These are phyloP conservation scores for Lagorchestes hirsutus DNA, from an alignment of 2,797 vertebrate genomes.

Conservation along the genomic window DNA sequence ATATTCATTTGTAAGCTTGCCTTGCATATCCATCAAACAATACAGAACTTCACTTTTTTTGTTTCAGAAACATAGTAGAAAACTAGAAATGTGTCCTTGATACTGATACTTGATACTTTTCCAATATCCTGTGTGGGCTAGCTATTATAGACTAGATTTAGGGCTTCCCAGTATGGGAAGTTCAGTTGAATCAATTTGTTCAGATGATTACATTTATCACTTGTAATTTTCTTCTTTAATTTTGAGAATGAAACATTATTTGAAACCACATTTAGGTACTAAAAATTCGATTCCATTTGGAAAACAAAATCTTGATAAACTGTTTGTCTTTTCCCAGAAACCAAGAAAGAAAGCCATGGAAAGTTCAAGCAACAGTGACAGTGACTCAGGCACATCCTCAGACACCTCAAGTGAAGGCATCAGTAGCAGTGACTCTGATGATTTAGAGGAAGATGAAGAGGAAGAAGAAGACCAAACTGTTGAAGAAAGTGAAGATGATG, in stretches of 20 bases:
- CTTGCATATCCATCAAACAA: slow-evolving; percentile 16
- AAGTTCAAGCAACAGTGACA: slow-evolving; percentile 93
- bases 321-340: slow-evolving; percentile 85
- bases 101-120: slow-evolving; percentile 1
- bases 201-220: slow-evolving; percentile 29
- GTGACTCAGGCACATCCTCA: slow-evolving; percentile 93
- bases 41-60: background rate
- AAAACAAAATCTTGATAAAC: slow-evolving; percentile 63
- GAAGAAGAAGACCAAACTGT: slow-evolving; percentile 92
- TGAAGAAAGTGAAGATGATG: slow-evolving; percentile 92
- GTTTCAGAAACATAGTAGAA: background rate
- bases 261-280: slow-evolving; percentile 19
- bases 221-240: slow-evolving; percentile 44
- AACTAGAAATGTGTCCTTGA: slow-evolving; percentile 25
- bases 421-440: slow-evolving; percentile 94
- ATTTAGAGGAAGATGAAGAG: slow-evolving; percentile 93
- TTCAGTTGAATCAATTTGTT: slow-evolving; percentile 42
- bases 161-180: background rate
- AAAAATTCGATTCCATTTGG: slow-evolving; percentile 27
- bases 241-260: slow-evolving; percentile 51
- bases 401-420: slow-evolving; percentile 93
- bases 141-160: slow-evolving; percentile 11
- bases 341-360: slow-evolving; percentile 90
- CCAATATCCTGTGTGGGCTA: slow-evolving; percentile 16
- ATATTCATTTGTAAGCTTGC: slow-evolving; percentile 26